A percentile compares a stretch with the other conserved stretches of the same genome.
Conservation (phyloP, 2,888 invertebrate genomes). For the Acrocyrtus sp. region DNA sequence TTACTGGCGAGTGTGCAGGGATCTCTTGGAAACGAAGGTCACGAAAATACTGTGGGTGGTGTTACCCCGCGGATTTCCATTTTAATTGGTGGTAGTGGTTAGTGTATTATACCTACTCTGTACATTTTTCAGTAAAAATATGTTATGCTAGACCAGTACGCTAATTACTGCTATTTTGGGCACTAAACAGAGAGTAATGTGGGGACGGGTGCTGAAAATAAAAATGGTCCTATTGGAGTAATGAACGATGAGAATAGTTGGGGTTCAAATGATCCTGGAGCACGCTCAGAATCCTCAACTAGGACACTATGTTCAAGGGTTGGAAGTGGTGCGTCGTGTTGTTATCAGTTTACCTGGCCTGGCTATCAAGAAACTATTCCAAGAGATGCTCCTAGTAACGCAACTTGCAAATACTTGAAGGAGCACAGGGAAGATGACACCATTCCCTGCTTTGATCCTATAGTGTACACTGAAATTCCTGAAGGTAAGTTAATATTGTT, state of each 20-base stretch:
- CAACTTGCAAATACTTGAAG: constrained; percentile 40
- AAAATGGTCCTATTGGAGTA: neutral
- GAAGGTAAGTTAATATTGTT: neutral
- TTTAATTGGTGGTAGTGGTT: constrained; percentile 17
- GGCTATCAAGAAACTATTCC: constrained; percentile 12
- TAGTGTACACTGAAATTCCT: constrained; percentile 24
- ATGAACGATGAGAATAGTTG: neutral
- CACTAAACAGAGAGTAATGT: neutral
- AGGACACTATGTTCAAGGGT: constrained; percentile 8
- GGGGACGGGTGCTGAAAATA: neutral
- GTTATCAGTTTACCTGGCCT: constrained; percentile 46
- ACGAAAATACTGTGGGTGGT: no score
- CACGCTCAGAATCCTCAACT: constrained; percentile 21
- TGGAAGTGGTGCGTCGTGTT: constrained; percentile 12
- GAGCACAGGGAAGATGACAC: constrained; percentile 2
- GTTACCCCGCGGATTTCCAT: constrained; percentile 26
- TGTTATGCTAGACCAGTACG: no score
- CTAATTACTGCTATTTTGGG: neutral
- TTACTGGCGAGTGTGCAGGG: no score
- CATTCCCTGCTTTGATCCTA: constrained; percentile 42
- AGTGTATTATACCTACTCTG: no score
- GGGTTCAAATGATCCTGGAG: neutral
- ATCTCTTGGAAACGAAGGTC: no score
- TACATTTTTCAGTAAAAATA: no score
- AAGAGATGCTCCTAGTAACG: neutral